A percentile compares a stretch with the other conserved stretches of the same genome.
Conservation (phyloP, 2,113 vertebrate genomes). For the Aepyceros melampus region DNA sequence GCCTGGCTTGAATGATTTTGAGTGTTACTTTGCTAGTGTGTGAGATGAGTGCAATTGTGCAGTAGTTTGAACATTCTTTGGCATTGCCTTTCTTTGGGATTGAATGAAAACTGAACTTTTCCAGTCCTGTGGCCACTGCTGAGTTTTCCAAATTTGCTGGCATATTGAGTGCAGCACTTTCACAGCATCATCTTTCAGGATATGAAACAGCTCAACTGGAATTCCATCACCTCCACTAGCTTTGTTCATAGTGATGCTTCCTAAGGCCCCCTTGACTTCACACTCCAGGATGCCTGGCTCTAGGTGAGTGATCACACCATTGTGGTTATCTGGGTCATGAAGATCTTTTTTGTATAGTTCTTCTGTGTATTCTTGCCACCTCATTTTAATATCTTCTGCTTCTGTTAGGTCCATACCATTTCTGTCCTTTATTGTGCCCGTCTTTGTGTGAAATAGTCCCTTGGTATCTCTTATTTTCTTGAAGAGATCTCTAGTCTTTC, state of each 20-base stretch:
- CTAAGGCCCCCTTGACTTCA: background rate
- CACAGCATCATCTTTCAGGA: too few species aligned
- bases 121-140: background rate
- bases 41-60: background rate
- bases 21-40: background rate
- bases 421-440: background rate
- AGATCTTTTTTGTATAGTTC: background rate
- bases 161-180: too few species aligned
- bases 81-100: background rate
- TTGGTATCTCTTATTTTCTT: background rate
- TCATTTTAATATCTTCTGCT: background rate
- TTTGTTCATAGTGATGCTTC: background rate
- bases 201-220: too few species aligned
- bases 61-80: background rate
- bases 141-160: background rate
- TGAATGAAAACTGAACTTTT: background rate
- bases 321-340: background rate
- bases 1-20: background rate
- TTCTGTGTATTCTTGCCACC: background rate
- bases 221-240: too few species aligned
- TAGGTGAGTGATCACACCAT: background rate
- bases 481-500: background rate
- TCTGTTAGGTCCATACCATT: rapidly evolving
- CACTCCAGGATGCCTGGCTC: background rate
- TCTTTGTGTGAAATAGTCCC: background rate